Evolutionary conservation across 2,888 invertebrate species (phyloP).

Genomic region (Pachydiplax longipennis): DNA sequence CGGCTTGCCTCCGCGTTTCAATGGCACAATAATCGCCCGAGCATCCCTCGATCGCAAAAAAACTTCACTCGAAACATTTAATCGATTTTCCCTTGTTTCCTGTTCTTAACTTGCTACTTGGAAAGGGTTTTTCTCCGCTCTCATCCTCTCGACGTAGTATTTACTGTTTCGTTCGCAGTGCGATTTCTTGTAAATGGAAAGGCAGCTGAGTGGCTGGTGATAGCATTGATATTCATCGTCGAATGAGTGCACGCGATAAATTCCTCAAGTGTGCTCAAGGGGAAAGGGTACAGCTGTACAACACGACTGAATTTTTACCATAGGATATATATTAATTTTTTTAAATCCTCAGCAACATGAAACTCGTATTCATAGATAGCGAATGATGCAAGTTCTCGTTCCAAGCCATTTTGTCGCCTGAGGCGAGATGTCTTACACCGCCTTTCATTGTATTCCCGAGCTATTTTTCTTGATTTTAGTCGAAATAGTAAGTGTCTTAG

Average conservation of each 20-base stretch:
- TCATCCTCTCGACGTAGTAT: neutral
- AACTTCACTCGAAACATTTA: neutral
- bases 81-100: neutral
- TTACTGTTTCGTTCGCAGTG: neutral
- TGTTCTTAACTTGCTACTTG: neutral
- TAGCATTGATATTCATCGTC: neutral
- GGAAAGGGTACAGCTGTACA: too few species aligned
- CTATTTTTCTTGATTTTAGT: too few species aligned
- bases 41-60: neutral
- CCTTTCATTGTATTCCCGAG: too few species aligned
- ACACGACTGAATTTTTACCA: too few species aligned
- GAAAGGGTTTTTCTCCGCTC: neutral
- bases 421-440: too few species aligned
- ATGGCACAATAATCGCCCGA: neutral
- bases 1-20: neutral
- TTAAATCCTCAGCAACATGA: too few species aligned
- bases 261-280: too few species aligned
- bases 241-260: neutral
- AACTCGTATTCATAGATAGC: too few species aligned
- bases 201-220: neutral
- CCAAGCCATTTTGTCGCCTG: too few species aligned
- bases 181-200: neutral
- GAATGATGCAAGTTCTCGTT: too few species aligned
- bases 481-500: too few species aligned
- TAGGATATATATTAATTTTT: too few species aligned